These are phyloP conservation scores for Metellina segmentata DNA, from an alignment of 2,888 invertebrate genomes.

Conservation along the genomic window DNA sequence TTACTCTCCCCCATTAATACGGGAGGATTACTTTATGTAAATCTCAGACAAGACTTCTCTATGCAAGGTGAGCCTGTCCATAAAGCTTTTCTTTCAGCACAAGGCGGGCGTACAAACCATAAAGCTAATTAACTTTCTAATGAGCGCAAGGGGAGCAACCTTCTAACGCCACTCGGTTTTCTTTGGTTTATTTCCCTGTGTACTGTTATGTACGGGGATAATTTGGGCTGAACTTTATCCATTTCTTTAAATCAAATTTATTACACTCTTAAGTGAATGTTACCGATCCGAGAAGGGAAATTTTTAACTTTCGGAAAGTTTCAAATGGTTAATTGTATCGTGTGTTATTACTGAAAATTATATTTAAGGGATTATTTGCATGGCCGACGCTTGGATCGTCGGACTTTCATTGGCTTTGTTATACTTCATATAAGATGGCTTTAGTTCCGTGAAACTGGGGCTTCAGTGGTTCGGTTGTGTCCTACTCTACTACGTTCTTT, in stretches of 20 bases:
- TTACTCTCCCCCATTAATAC: constrained; percentile 1
- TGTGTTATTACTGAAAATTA: too few relatives aligned
- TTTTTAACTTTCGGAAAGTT: too few relatives aligned
- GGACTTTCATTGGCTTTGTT: too few relatives aligned
- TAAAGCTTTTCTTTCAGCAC: constrained; percentile 11
- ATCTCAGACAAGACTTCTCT: constrained; percentile 6
- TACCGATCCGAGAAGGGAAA: neutral
- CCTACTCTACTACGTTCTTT: too few relatives aligned
- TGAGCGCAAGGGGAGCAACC: neutral
- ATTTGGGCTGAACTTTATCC: neutral
- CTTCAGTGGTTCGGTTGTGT: too few relatives aligned
- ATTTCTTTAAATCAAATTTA: constrained; percentile 7
- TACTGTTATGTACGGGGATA: neutral
- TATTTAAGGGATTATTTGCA: too few relatives aligned
- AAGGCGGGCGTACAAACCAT: neutral
- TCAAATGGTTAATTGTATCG: too few relatives aligned
- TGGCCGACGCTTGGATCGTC: too few relatives aligned
- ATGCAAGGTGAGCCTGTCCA: neutral
- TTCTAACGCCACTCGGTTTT: neutral
- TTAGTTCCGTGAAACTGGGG: too few relatives aligned
- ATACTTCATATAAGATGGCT: too few relatives aligned
- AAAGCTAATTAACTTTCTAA: constrained; percentile 25
- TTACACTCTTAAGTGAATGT: neutral
- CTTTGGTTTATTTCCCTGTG: neutral
- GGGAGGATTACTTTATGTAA: constrained; percentile 35